Base-by-base conservation (phyloP, 2,888 invertebrate species). In the Chrysodeixis includens region DNA sequence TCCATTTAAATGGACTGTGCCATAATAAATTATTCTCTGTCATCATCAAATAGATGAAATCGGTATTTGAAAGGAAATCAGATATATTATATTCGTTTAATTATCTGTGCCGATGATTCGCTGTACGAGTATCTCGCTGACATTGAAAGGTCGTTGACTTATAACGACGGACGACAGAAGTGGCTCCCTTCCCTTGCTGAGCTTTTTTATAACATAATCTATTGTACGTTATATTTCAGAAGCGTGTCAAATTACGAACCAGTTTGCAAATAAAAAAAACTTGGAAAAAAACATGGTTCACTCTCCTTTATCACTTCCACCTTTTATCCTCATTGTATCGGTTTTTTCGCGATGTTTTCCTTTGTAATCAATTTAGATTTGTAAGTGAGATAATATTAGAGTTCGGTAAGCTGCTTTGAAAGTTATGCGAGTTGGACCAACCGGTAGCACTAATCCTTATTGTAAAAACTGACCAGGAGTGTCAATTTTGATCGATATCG, bases 141-240 rank as follows among this genome's bases (percentile, higher is more conserved):
- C 93, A 93, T 94, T 94, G 93, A 94, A 87, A 90, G 94, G 88
- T 93, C 91, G 83, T 92, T 92, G 92, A 93, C 94, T 88, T 88
- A 84, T 83, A 84, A 86, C 82, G 85, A 83, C 87, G 84, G 84
- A 86, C 88, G 84, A 80, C 84, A 84, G 82, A 83, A 85, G 88
- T 85, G 83, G 84, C 76, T 88, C 89, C 90, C 88, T 90, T 90
- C 88, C 85, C 85, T 87, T 83, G 81, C 66, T 59, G 62, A 78
- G 78, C 78, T 85, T 86, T 82, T 82, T 83, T 86, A 69, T 70
- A 73, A 66, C 66, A 67, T 71, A 58, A 72, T 66, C 74, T 74
- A 77, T 75, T 73, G 62, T 72, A 62, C 51, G 61, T 59, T 71
- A 74, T 66, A 75, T 54, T 70, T 62, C 66, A 71, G 56, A 56